Evolutionary conservation across 2,113 vertebrate genomes (phyloP).

Genomic region (Aspiorhynchus laticeps): DNA sequence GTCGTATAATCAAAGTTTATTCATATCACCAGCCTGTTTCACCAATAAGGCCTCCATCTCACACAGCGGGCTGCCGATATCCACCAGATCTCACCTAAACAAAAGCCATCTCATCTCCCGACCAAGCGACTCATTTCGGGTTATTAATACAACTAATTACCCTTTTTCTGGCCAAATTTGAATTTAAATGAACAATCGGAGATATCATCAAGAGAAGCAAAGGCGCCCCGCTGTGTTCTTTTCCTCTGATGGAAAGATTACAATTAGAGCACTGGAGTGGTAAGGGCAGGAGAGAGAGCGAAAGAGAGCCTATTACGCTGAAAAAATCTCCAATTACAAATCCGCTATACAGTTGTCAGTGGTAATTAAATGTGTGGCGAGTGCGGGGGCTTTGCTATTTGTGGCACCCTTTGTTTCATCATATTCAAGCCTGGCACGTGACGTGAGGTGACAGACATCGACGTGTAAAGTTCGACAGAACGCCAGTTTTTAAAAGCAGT

Average conservation of each 20-base stretch:
- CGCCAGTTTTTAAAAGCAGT: neutral
- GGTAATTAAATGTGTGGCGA: constrained; percentile 79
- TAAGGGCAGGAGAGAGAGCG: constrained; percentile 66
- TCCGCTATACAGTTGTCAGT: constrained; percentile 74
- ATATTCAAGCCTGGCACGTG: constrained; percentile 61
- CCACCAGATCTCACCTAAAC: constrained; percentile 62
- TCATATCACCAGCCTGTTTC: constrained; percentile 32
- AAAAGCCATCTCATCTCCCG: constrained; percentile 65
- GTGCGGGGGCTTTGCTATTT: constrained; percentile 64
- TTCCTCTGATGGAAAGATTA: constrained; percentile 68
- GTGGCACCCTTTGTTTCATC: constrained; percentile 67
- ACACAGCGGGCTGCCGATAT: constrained; percentile 48
- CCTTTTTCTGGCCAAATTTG: constrained; percentile 72
- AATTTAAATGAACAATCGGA: constrained; percentile 77
- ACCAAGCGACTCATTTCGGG: constrained; percentile 63
- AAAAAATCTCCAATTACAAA: constrained; percentile 77
- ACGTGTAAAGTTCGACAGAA: neutral
- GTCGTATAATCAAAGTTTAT: constrained; percentile 29
- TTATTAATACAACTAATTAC: constrained; percentile 73
- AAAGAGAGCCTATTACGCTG: constrained; percentile 68
- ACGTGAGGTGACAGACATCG: neutral
- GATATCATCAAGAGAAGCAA: constrained; percentile 73
- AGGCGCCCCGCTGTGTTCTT: constrained; percentile 70
- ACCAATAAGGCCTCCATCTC: constrained; percentile 29
- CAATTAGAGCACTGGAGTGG: constrained; percentile 64